A percentile compares a stretch with the other conserved stretches of the same genome.
Evolutionary conservation across 1,140 invertebrate genomes (phyloP).

Genomic region (Globodera ellingtonae): DNA sequence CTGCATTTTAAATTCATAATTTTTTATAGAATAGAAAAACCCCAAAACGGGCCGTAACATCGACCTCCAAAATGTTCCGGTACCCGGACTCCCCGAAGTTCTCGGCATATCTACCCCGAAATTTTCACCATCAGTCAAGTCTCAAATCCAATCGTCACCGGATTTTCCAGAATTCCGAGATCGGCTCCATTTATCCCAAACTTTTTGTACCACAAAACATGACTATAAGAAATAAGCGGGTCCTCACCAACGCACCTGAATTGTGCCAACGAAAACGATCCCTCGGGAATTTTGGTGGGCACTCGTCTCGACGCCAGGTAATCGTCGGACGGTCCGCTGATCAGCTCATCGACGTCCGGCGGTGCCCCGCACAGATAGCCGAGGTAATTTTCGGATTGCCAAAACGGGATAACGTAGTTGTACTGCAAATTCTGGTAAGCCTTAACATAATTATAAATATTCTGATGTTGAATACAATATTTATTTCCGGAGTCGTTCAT

Average conservation of each 20-base stretch:
- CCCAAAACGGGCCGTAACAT: background rate
- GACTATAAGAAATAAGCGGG: too few species aligned
- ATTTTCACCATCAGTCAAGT: too few species aligned
- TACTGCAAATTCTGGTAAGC: constrained; percentile 54
- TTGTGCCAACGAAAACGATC: constrained; percentile 44
- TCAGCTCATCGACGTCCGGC: constrained; percentile 49
- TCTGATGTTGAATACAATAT: background rate
- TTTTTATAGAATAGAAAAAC: constrained; percentile 11
- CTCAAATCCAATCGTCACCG: too few species aligned
- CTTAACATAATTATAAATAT: constrained; percentile 25
- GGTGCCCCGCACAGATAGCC: constrained; percentile 52
- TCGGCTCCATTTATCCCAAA: too few species aligned
- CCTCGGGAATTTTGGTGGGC: constrained; percentile 6
- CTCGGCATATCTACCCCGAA: too few species aligned
- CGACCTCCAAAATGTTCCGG: too few species aligned
- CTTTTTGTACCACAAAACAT: too few species aligned
- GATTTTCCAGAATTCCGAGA: too few species aligned
- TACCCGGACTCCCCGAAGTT: too few species aligned
- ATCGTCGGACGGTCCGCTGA: constrained; percentile 17
- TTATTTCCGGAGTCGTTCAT: too few species aligned
- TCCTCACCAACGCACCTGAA: constrained; percentile 31
- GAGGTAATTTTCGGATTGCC: constrained; percentile 51
- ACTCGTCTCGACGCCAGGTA: background rate
- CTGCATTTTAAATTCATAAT: background rate
- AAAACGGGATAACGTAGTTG: constrained; percentile 53